Conservation (phyloP, 2,888 invertebrate genomes). For the Scaptomyza flava region DNA sequence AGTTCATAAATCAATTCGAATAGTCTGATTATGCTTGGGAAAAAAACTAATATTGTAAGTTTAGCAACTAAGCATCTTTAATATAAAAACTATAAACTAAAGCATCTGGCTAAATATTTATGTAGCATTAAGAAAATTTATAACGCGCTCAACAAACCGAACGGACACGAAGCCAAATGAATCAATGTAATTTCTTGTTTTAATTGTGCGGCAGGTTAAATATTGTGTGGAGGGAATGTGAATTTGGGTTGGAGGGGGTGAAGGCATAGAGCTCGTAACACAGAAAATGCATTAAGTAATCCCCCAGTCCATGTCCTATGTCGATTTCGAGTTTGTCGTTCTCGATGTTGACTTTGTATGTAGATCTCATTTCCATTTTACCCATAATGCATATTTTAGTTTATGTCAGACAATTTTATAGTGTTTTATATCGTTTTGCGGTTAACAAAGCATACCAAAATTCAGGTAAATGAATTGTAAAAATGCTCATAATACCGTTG, state of each 20-base stretch:
- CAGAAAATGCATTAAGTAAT: conserved; percentile 66
- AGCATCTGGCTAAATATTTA: conserved; percentile 55
- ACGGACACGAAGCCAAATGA: conserved; percentile 47
- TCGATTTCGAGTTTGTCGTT: conserved; percentile 22
- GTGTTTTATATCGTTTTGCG: conserved; percentile 30
- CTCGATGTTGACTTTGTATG: conserved; percentile 29
- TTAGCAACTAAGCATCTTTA: conserved; percentile 22
- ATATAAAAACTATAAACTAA: conserved; percentile 46
- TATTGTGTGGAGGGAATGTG: neutral
- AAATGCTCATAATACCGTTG: conserved; percentile 3
- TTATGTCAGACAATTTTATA: conserved; percentile 40
- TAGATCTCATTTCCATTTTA: conserved; percentile 35
- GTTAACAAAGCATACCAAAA: conserved; percentile 33
- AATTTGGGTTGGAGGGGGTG: neutral
- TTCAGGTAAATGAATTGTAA: conserved; percentile 34
- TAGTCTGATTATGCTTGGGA: conserved; percentile 43
- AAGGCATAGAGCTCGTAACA: conserved; percentile 34
- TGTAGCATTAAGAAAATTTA: conserved; percentile 64
- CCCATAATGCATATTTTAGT: conserved; percentile 55
- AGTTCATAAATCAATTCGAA: conserved; percentile 62
- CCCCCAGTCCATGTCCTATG: conserved; percentile 36
- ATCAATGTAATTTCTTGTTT: conserved; percentile 63
- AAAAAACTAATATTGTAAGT: conserved; percentile 35
- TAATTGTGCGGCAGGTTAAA: conserved; percentile 58
- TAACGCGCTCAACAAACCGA: conserved; percentile 20